A percentile compares a stretch with the other conserved stretches of the same genome.
These are phyloP conservation scores for Epinephelus fuscoguttatus DNA, from an alignment of 2,113 vertebrate species.

Conservation along the genomic window DNA sequence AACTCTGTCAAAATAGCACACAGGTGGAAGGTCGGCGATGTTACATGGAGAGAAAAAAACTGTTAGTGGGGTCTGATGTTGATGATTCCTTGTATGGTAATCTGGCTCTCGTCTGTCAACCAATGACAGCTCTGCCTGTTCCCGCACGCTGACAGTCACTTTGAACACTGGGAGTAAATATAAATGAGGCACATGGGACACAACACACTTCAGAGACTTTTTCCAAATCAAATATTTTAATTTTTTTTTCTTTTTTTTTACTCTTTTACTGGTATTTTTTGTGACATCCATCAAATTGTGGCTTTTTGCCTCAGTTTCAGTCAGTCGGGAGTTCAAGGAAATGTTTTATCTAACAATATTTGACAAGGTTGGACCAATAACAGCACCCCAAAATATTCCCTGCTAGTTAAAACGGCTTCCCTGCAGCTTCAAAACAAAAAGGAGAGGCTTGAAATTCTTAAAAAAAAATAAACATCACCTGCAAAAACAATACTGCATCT, in stretches of 20 bases:
- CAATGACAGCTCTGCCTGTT: constrained; percentile 54
- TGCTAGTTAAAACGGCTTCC: constrained; percentile 1
- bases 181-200: constrained; percentile 57
- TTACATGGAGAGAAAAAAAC: constrained; percentile 32
- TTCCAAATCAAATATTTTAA: constrained; percentile 26
- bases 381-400: constrained; percentile 25
- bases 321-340: constrained; percentile 4
- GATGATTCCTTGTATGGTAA: constrained; percentile 55
- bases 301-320: constrained; percentile 29
- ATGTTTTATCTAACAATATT: constrained; percentile 4
- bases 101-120: constrained; percentile 44
- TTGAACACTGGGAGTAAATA: constrained; percentile 64
- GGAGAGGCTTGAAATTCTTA: constrained; percentile 1
- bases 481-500: not conserved
- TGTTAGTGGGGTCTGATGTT: constrained; percentile 46
- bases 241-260: constrained; percentile 20
- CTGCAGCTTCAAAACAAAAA: constrained; percentile 17
- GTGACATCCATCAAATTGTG: constrained; percentile 35
- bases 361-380: constrained; percentile 41
- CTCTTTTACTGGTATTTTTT: not conserved
- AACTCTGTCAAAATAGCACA: constrained; percentile 62
- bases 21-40: constrained; percentile 61
- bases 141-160: constrained; percentile 51
- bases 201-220: constrained; percentile 47
- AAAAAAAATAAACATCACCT: constrained; percentile 6